These are phyloP conservation scores for Apaloderma vittatum DNA, from an alignment of 2,113 vertebrate genomes.

Conservation along the genomic window DNA sequence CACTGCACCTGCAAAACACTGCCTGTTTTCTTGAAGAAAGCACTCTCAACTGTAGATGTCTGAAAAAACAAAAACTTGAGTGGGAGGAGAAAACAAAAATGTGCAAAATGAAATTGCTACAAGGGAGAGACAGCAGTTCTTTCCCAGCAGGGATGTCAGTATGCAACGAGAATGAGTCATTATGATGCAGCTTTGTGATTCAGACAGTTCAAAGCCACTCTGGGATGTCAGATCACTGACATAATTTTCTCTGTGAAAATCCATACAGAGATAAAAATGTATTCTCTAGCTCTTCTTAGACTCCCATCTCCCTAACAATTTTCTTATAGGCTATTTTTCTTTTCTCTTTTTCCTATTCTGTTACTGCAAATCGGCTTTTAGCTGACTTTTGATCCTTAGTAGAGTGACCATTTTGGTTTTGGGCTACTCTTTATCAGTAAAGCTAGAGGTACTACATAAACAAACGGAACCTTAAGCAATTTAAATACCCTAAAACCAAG, in stretches of 20 bases:
- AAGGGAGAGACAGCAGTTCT: not conserved
- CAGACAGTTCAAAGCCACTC: conserved; percentile 37
- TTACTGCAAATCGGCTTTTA: not conserved
- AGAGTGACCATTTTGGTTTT: not conserved
- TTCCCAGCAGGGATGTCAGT: not conserved
- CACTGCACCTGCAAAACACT: not conserved
- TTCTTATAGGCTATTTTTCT: not conserved
- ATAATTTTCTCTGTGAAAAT: not conserved
- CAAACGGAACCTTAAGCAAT: not conserved
- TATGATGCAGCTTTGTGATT: conserved; percentile 36
- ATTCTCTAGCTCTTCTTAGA: not conserved
- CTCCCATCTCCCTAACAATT: not conserved
- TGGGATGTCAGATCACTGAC: not conserved
- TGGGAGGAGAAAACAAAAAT: not conserved
- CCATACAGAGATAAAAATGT: not conserved
- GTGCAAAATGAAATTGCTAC: not conserved
- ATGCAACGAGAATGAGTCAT: conserved; percentile 9
- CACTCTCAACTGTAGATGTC: not conserved
- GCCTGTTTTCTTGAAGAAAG: not conserved
- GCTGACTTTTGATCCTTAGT: not conserved
- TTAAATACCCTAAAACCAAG: not conserved
- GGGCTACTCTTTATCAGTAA: not conserved
- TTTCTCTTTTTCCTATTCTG: not conserved
- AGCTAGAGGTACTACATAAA: not conserved
- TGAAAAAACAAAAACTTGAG: not conserved